These are phyloP conservation scores for Chelmon rostratus DNA, from an alignment of 2,797 vertebrate species.

Conservation along the genomic window DNA sequence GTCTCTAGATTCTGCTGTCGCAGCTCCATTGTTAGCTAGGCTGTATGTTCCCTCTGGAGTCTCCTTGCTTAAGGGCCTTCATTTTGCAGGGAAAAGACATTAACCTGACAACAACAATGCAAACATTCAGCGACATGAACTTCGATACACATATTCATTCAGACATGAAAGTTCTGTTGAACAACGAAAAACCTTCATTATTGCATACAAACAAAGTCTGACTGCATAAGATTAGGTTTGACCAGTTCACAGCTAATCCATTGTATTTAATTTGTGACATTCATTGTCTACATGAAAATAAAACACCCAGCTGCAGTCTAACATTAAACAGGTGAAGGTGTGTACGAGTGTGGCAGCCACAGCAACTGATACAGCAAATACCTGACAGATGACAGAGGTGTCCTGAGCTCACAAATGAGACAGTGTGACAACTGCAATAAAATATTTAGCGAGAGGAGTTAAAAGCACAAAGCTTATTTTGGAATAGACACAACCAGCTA, in stretches of 20 bases:
- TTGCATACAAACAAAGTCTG: neutral
- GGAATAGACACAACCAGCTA: slow-evolving; percentile 39
- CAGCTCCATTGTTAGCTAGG: too few relatives aligned
- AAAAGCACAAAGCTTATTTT: slow-evolving; percentile 15
- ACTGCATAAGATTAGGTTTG: slow-evolving; percentile 1
- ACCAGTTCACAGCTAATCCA: neutral
- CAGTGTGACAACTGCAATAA: slow-evolving; percentile 31
- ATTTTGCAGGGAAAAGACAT: too few relatives aligned
- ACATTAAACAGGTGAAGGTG: neutral
- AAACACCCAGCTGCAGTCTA: neutral
- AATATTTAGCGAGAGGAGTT: slow-evolving; percentile 37
- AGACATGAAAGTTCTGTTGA: neutral
- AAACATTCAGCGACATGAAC: neutral
- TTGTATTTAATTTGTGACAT: neutral
- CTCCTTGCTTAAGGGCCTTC: too few relatives aligned
- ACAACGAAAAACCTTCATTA: neutral
- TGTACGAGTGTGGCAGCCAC: neutral
- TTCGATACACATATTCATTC: neutral
- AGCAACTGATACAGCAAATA: slow-evolving; percentile 1
- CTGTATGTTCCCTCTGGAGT: too few relatives aligned
- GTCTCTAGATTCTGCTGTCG: too few relatives aligned
- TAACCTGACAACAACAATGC: too few relatives aligned
- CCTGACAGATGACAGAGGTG: slow-evolving; percentile 4
- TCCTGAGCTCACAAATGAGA: slow-evolving; percentile 38
- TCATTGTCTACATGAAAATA: neutral